Evolutionary conservation across 2,888 invertebrate species (phyloP), one percentile per base, ranked within the genome.

Genomic region (Drosophila infuscata): DNA sequence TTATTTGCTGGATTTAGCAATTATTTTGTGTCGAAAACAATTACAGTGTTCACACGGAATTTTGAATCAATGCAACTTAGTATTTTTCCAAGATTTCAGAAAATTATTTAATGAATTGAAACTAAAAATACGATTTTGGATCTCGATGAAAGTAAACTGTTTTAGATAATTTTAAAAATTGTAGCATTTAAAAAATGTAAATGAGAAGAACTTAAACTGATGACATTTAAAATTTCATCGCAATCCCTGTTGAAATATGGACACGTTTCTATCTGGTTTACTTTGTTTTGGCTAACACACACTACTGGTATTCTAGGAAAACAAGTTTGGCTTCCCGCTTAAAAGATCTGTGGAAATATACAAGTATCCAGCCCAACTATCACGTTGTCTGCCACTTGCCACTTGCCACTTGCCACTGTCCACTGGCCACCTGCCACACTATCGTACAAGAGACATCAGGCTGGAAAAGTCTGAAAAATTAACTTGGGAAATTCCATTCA

Each of bases 251-350:
- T 20, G n/a, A n/a, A 33, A 25, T n/a, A 35, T 35, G 15, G 11
- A 12, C 12, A 29, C 32, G 17, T 20, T n/a, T 53, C 3, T 2
- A 3, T 38, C 12, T 29, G 46, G 25, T 4, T 3, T 29, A 6
- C 20, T 46, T 38, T 6, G 7, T 15, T 30, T n/a, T 30, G 35
- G 6, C 30, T 11, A 41, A 36, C 29, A 11, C 17, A 12, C 12
- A 12, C 17, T 20, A 38, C 56, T 38, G 36, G 41, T 56, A 59
- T 59, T 59, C 69, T 59, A 59, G 70, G 70, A 46, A 53, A 70
- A 70, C 69, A 30, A 70, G 69, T 70, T 65, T 70, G 38, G 2
- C 20, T 20, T 57, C 43, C 57, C 30, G 56, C 11, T 38, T 25
- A 29, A 49, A 33, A 46, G 43, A 69, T 20, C 33, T 32, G 52